A percentile compares a stretch with the other conserved stretches of the same genome.
These are phyloP conservation scores for Ectemnius cavifrons DNA, from an alignment of 2,888 invertebrate species.

Conservation along the genomic window DNA sequence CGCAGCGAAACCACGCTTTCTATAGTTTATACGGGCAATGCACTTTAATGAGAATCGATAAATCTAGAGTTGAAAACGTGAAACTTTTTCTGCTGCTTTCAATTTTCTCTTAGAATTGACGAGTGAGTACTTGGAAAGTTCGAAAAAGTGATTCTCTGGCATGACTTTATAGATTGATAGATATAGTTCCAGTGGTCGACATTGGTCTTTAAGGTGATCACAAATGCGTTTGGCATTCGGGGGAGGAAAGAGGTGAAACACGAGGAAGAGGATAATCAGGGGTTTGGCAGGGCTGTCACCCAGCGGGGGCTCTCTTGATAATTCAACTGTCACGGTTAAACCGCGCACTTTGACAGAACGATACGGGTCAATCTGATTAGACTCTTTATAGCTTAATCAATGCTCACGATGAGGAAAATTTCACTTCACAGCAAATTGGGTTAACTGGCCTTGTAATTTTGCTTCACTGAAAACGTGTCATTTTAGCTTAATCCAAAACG, in stretches of 20 bases:
- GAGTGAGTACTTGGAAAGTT: too few species aligned
- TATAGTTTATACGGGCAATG: too few species aligned
- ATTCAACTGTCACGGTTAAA: constrained; percentile 60
- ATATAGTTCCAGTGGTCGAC: constrained; percentile 66
- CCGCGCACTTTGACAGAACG: constrained; percentile 47
- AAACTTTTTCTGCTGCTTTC: too few species aligned
- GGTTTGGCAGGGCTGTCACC: constrained; percentile 68
- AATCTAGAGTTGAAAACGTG: too few species aligned
- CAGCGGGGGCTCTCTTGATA: constrained; percentile 68
- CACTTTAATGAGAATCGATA: too few species aligned
- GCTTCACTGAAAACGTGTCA: neutral
- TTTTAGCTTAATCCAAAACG: too few species aligned
- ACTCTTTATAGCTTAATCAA: constrained; percentile 43
- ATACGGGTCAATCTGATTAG: constrained; percentile 53
- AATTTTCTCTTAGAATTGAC: too few species aligned
- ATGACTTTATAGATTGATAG: too few species aligned
- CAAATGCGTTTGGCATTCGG: constrained; percentile 75
- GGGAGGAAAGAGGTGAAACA: constrained; percentile 77
- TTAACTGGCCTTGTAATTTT: neutral
- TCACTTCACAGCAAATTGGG: neutral
- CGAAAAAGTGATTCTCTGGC: too few species aligned
- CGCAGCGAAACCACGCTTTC: too few species aligned
- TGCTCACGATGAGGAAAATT: constrained; percentile 59
- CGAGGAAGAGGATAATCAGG: constrained; percentile 73
- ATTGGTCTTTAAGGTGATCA: constrained; percentile 67